Base-by-base conservation (phyloP, 2,888 invertebrate species). In the Imbricaverruca yamaguchii region DNA sequence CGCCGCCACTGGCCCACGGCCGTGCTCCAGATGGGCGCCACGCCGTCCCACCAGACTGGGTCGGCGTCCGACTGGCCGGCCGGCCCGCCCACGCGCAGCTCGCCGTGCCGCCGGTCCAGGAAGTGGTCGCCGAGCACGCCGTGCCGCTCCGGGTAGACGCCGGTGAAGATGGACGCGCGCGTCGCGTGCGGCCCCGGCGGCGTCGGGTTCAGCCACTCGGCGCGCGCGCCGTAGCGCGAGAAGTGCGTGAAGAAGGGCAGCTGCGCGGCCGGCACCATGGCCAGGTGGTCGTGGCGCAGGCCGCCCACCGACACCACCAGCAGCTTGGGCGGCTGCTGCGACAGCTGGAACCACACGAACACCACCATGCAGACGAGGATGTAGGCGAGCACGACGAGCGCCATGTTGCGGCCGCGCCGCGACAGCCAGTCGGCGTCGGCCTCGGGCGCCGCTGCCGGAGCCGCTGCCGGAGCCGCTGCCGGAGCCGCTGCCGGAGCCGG, bases 101-200 rank as follows among this genome's bases (percentile, higher is more conserved):
- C 79, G 25, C 79, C 79, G 11, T 15, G 79, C 57, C 25, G 57
- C 23, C 79, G 56, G 79, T 87, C 87, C 81, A 85, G 86, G 85
- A 87, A 87, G 84, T 85, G 86, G 82, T 87, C 87, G n/a, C 86
- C 87, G 56, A 87, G 84, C 67, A 87, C 86, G 11, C 86, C 87
- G 84, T 87, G 87, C 55, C 81, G 85, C 84, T 87, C 87, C 9
- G 87, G 86, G 83, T 86, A 86, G 21, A 85, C 83, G 53, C 85
- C 86, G 80, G 84, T 85, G 15, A 77, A 78, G 21, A 83, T 84
- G 13, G 86, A 85, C 59, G 86, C 85, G 86, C 86, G 86, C 56
- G 84, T 84, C 13, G 86, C 86, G 82, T 85, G 85, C 53, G 85
- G 85, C 61, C 84, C 79, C 12, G 85, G 83, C 3, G 86, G 86